Conservation (phyloP, 2,797 vertebrate species). For the Protonibea diacanthus region DNA sequence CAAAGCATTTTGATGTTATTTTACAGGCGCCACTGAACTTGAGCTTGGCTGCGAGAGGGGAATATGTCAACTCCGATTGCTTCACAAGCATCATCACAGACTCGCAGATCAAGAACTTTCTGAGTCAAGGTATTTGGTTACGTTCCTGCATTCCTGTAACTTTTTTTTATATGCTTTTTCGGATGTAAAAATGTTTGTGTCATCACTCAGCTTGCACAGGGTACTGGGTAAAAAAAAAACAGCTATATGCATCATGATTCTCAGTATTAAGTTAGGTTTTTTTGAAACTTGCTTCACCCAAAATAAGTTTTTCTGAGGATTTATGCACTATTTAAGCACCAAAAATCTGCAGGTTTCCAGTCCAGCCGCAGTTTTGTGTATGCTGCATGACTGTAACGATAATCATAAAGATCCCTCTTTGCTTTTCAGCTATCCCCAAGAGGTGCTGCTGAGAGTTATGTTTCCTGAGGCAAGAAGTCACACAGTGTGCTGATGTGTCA, state of each 20-base stretch:
- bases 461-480: slow-evolving; percentile 17
- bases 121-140: slow-evolving; percentile 11
- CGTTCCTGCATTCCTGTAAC: not conserved
- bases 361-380: not conserved
- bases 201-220: not conserved
- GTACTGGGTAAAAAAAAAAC: not conserved
- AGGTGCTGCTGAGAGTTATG: slow-evolving; percentile 8
- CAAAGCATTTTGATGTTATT: slow-evolving; percentile 55
- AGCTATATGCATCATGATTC: not conserved
- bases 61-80: slow-evolving; percentile 46
- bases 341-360: not conserved
- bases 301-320: not conserved
- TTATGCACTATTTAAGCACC: not conserved
- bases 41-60: slow-evolving; percentile 35
- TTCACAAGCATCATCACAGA: slow-evolving; percentile 20
- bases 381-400: slow-evolving; percentile 23
- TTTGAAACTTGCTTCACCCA: not conserved
- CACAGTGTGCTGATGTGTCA: slow-evolving; percentile 29
- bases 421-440: not conserved
- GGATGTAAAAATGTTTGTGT: not conserved
- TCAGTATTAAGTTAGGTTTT: not conserved
- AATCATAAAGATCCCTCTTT: slow-evolving; percentile 11
- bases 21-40: slow-evolving; percentile 49
- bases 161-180: not conserved
- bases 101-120: slow-evolving; percentile 16